phyloP scores from a whole-genome alignment of 1,140 invertebrate species.

The Scaptomyza montana region DNA sequence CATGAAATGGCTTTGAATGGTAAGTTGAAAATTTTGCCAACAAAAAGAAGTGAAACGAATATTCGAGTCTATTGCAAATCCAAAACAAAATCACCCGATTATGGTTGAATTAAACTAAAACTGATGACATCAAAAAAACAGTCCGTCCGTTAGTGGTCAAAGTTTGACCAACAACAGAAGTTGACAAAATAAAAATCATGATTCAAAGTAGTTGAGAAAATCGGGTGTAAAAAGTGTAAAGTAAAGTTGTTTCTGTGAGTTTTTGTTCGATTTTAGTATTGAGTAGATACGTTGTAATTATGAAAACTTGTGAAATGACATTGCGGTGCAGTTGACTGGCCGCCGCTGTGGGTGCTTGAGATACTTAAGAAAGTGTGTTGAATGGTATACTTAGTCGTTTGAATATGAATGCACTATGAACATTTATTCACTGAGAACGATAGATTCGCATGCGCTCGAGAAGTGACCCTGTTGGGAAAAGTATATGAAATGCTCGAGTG shows the following conservation, averaged over 20 bases:
- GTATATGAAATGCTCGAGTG: slow-evolving; percentile 13
- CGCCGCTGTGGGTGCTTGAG: slow-evolving; percentile 32
- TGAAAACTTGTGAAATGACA: slow-evolving; percentile 48
- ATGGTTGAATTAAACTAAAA: slow-evolving; percentile 42
- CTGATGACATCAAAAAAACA: slow-evolving; percentile 13
- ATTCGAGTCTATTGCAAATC: slow-evolving; percentile 49
- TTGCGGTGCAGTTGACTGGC: slow-evolving; percentile 22
- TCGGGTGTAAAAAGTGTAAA: slow-evolving; percentile 50
- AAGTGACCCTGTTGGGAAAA: slow-evolving; percentile 27
- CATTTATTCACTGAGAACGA: slow-evolving; percentile 51
- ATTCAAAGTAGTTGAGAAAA: too few species aligned
- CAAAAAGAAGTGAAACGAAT: slow-evolving; percentile 11
- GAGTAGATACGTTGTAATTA: slow-evolving; percentile 59
- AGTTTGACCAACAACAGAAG: not conserved
- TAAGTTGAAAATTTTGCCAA: slow-evolving; percentile 71
- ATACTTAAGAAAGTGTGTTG: slow-evolving; percentile 37
- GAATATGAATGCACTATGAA: slow-evolving; percentile 12
- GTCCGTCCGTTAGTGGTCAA: too few species aligned
- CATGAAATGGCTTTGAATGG: slow-evolving; percentile 83
- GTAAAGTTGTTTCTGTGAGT: slow-evolving; percentile 50
- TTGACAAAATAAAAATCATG: slow-evolving; percentile 12
- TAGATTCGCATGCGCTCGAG: too few species aligned
- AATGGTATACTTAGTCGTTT: slow-evolving; percentile 27
- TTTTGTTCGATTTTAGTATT: slow-evolving; percentile 30
- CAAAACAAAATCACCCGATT: slow-evolving; percentile 50